Percentiles rank a stretch among this genome's conserved stretches.
Conservation (phyloP, 2,888 invertebrate genomes). For the Acrocera orbiculus region DNA sequence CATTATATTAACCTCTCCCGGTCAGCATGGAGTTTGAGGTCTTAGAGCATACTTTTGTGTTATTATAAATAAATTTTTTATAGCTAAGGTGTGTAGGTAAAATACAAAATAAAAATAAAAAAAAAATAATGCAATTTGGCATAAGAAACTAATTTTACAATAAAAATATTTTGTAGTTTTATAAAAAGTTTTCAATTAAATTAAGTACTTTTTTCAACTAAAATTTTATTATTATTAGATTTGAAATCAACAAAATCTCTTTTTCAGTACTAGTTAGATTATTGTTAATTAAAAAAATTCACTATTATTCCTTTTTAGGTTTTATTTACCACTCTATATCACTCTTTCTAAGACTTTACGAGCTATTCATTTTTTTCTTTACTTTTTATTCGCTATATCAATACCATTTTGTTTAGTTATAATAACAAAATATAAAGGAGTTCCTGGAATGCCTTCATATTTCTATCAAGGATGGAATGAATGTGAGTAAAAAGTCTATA, state of each 20-base stretch:
- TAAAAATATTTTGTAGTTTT: too few relatives aligned
- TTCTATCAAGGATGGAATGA: slow-evolving; percentile 28
- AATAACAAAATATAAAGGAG: slow-evolving; percentile 23
- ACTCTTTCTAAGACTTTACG: slow-evolving; percentile 15
- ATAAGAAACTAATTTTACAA: too few relatives aligned
- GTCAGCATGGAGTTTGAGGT: too few relatives aligned
- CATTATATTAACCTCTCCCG: too few relatives aligned
- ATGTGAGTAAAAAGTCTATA: slow-evolving; percentile 20
- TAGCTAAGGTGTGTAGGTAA: too few relatives aligned
- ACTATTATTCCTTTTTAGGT: slow-evolving; percentile 14
- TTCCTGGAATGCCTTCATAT: slow-evolving; percentile 29
- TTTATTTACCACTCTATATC: slow-evolving; percentile 20
- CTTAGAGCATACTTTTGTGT: too few relatives aligned
- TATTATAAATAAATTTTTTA: too few relatives aligned
- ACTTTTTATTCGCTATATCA: slow-evolving; percentile 19
- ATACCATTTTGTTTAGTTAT: slow-evolving; percentile 22
- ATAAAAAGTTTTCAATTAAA: too few relatives aligned
- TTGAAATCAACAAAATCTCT: neutral
- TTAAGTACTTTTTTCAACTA: too few relatives aligned
- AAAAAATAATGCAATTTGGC: too few relatives aligned
- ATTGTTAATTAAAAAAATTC: too few relatives aligned
- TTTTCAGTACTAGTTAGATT: neutral
- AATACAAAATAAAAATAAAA: too few relatives aligned
- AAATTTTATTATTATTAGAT: neutral
- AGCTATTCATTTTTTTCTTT: slow-evolving; percentile 18